Conservation (phyloP, 1,140 invertebrate species). For the Nasonia longicornis region DNA sequence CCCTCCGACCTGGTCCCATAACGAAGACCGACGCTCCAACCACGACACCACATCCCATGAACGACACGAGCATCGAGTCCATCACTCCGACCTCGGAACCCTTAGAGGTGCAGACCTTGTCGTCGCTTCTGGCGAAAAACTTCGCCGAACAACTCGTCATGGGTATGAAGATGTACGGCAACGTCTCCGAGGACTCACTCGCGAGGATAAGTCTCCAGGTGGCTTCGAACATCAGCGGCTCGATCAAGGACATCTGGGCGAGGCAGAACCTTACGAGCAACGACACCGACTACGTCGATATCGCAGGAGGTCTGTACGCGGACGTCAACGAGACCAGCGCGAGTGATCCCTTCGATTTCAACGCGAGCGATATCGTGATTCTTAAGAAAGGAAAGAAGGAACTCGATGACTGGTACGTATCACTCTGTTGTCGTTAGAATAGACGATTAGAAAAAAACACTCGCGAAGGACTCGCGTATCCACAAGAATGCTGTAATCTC, state of each 20-base stretch:
- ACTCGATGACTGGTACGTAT: slow-evolving; percentile 10
- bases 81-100: background rate
- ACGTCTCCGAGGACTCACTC: slow-evolving; percentile 49
- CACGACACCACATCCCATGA: background rate
- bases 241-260: slow-evolving; percentile 39
- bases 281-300: background rate
- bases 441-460: background rate
- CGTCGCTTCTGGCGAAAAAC: slow-evolving; percentile 52
- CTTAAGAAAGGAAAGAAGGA: background rate
- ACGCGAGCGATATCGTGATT: background rate
- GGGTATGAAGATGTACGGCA: slow-evolving; percentile 49
- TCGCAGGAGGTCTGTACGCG: background rate
- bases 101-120: slow-evolving; percentile 20
- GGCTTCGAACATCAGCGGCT: slow-evolving; percentile 52
- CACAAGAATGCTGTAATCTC: background rate
- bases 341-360: background rate
- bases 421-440: background rate
- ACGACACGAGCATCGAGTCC: slow-evolving; percentile 2
- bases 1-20: slow-evolving; percentile 83
- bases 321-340: background rate
- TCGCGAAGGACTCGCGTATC: background rate
- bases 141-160: slow-evolving; percentile 50
- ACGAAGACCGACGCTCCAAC: background rate
- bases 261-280: background rate
- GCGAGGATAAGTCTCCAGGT: slow-evolving; percentile 55